Base-by-base conservation (phyloP, 2,888 invertebrate genomes). In the Alsophila aescularia region DNA sequence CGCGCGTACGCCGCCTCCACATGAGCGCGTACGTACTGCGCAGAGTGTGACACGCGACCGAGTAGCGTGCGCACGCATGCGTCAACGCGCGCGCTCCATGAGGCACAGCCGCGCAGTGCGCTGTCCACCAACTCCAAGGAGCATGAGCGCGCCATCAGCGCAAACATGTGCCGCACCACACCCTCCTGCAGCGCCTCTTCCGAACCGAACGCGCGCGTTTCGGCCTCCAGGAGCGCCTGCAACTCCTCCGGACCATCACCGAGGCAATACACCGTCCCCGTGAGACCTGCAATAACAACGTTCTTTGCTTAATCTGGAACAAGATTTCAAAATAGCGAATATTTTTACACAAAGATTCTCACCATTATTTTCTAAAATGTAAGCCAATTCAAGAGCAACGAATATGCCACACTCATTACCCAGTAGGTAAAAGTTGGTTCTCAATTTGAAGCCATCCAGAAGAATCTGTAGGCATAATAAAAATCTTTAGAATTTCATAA, bases 211-310 rank as follows among this genome's bases (percentile, higher is more conserved):
- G 63, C 59, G 7, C 59, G 50, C 1, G 84, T 48, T 15, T 78
- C 64, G 8, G 72, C 60, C 35, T 77, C 66, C 0, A 87, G 55
- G 1, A 64, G 49, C 0, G 29, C 42, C 10, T 66, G 44, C 15
- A 81, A 67, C 27, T 83, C 81, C 2, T 72, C 71, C 0, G 85
- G 86, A 2, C 66, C 64, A 1, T 64, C 67, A 1, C 87, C 86
- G 12, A 85, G 44, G 44, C 81, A 85, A 55, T 73, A 87, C 0
- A 87, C 70, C 0, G 78, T 83, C 3, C 87, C 86, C 0, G 55
- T 73, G 7, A 77, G 49, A 56, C 83, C 85, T 72, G n/a, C 14
- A 16, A 32, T 2, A 32, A 32, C 2, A 24, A 2, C 5, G 24
- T 24, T 24, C 5, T 24, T 24, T 8, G 8, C n/a, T 24, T 24